Base-by-base conservation (phyloP, 2,797 vertebrate genomes). In the Pempheris klunzingeri region DNA sequence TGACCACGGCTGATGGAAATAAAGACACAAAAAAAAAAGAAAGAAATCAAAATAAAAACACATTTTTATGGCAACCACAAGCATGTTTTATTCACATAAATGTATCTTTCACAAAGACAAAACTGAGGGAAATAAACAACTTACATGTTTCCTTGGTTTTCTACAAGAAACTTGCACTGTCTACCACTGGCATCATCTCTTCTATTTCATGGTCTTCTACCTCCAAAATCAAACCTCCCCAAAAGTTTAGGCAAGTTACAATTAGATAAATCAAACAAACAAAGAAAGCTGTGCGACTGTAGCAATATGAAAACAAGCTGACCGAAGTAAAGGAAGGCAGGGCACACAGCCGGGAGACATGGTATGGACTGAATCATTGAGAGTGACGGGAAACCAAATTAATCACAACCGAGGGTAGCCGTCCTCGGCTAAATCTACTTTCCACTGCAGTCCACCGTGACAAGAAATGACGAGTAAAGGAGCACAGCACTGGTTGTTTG, bases 11-110 rank as follows among this genome's bases (percentile, higher is more conserved):
- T 72, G 74, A 62, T 74, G 44, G 68, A 67, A 76, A 83, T 69
- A 41, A 57, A 74, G 30, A 32, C n/a, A 32, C 3, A 59, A 46
- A 26, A 49, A 80, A 69, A 44, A 44, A 41, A 76, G 5, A 54
- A 61, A 62, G 26, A 72, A 81, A 77, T 15, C 50, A 83, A 87
- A 93, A 79, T 62, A 79, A 88, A 90, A 86, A 74, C 76, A 85
- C 71, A 72, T 57, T 82, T 89, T 87, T 55, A 86, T 90, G 84
- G 84, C 84, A 83, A 92, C 82, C 89, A 91, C 85, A 87, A 78
- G 87, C 83, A 88, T 90, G 82, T 91, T 94, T 95, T 94, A 94
- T 93, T 95, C 78, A 87, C 83, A 91, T 86, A 81, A 92, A 87
- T 88, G 81, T 65, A 87, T 88, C 82, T 72, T 90, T 88, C 76